Conservation (phyloP, 2,797 vertebrate species). For the Lepilemur septentrionalis region DNA sequence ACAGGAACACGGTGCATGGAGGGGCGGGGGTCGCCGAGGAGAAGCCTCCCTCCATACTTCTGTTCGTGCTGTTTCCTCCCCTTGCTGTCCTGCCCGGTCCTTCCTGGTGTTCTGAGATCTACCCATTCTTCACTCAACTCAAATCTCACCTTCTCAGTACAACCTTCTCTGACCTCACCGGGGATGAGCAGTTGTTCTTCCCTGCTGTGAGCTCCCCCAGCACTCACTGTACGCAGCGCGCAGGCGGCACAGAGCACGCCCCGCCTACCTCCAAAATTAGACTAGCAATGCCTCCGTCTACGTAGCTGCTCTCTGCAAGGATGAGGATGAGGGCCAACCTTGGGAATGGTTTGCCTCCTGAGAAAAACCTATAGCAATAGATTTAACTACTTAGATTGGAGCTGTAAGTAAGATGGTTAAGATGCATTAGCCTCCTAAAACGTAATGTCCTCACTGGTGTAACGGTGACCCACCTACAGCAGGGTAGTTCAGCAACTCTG, state of each 20-base stretch:
- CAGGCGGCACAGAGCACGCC: fast-evolving
- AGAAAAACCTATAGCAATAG: neutral
- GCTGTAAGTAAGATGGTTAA: neutral
- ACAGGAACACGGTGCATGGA: neutral
- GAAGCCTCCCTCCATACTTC: neutral
- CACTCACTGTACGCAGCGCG: neutral
- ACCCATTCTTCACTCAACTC: neutral
- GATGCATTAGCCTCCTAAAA: neutral
- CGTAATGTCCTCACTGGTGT: neutral
- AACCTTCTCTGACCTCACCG: neutral
- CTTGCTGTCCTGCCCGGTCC: neutral
- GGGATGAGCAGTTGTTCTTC: neutral
- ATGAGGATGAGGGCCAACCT: neutral
- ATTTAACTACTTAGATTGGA: neutral
- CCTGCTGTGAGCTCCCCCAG: neutral
- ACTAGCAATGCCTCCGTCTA: neutral
- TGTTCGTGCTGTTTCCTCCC: neutral
- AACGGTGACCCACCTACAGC: fast-evolving
- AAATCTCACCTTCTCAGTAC: neutral
- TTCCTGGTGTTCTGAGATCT: neutral
- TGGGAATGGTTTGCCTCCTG: neutral
- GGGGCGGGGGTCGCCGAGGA: neutral
- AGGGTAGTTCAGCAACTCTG: neutral
- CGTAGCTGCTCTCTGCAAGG: neutral
- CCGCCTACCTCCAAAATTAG: neutral